Conservation (phyloP, 2,113 vertebrate species). For the Neodon shergylaensis region DNA sequence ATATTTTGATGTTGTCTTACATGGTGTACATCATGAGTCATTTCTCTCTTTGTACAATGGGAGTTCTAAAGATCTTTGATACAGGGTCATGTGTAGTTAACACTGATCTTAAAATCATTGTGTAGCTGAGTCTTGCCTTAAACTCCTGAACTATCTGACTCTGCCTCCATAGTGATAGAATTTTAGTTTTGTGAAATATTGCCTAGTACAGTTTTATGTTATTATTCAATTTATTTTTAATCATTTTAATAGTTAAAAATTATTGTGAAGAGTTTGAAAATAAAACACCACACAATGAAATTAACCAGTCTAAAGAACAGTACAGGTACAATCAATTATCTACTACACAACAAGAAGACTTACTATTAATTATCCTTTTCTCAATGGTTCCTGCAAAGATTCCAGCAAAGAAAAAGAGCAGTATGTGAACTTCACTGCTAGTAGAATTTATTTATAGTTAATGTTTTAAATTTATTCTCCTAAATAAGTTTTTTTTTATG, state of each 20-base stretch:
- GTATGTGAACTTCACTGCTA: neutral
- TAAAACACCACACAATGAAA: neutral
- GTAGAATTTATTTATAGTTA: slow-evolving; percentile 1
- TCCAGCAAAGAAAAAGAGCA: neutral
- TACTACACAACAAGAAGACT: neutral
- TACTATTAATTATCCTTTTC: neutral
- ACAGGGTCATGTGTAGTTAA: neutral
- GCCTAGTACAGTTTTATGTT: neutral
- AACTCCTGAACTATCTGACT: neutral
- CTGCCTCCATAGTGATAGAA: neutral
- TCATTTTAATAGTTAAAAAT: neutral
- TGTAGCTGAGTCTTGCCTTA: neutral
- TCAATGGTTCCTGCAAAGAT: neutral
- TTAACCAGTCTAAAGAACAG: neutral
- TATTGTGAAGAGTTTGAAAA: neutral
- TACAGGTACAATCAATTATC: neutral
- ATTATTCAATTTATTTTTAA: neutral
- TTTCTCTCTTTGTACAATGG: neutral
- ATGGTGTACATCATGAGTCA: neutral
- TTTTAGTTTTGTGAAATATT: no score
- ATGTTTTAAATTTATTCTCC: neutral
- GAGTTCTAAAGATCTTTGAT: neutral
- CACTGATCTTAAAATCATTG: neutral
- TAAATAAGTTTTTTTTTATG: neutral
- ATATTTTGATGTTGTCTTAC: neutral